phyloP scores from a whole-genome alignment of 1,140 invertebrate species.

The Doryteuthis pealeii region DNA sequence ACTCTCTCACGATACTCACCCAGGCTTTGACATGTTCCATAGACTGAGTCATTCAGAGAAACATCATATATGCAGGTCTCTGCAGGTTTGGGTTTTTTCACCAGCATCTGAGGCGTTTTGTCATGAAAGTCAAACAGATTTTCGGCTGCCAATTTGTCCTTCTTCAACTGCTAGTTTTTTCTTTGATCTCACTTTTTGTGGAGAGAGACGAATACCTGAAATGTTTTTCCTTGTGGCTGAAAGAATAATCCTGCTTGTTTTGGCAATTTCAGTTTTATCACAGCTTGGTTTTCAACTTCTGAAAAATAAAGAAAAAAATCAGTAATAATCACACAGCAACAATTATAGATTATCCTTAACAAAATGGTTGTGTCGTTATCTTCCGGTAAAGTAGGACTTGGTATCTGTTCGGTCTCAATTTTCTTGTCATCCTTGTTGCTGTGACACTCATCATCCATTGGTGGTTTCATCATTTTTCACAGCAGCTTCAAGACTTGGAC shows the following conservation, averaged over 20 bases:
- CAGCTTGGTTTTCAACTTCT: background rate
- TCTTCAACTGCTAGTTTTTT: background rate
- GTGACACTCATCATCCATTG: too few relatives aligned
- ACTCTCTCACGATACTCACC: background rate
- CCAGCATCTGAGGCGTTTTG: background rate
- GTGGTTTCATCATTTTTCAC: too few relatives aligned
- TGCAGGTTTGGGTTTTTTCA: background rate
- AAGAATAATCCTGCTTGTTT: background rate
- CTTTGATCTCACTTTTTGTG: background rate
- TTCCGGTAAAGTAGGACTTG: too few relatives aligned
- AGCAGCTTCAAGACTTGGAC: too few relatives aligned
- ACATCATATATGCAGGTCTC: background rate
- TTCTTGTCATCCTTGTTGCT: too few relatives aligned
- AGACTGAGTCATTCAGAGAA: background rate
- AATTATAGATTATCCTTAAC: too few relatives aligned
- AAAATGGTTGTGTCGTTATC: too few relatives aligned
- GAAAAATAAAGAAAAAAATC: too few relatives aligned
- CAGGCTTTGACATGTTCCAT: background rate
- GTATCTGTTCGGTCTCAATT: too few relatives aligned
- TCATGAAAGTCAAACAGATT: conserved; percentile 4
- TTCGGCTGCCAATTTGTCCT: background rate
- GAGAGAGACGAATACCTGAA: background rate
- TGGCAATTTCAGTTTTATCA: background rate
- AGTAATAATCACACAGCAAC: too few relatives aligned
- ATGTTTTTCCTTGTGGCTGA: background rate